These are phyloP conservation scores for Varanus komodoensis DNA, from an alignment of 2,113 vertebrate genomes.

Conservation along the genomic window DNA sequence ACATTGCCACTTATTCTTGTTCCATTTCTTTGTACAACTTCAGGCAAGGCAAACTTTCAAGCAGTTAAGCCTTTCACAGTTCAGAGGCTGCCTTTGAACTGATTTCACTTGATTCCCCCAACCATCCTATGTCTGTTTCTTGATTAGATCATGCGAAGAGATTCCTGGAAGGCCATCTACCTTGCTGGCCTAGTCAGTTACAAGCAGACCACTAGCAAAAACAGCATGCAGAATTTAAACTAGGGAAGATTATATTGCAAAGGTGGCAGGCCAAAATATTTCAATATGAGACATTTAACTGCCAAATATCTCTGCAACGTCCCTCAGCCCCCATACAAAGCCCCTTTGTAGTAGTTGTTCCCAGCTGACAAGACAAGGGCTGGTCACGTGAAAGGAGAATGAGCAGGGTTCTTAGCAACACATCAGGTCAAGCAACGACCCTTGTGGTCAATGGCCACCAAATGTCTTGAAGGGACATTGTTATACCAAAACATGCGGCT, in stretches of 20 bases:
- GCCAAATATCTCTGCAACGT: not conserved
- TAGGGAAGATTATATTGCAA: not conserved
- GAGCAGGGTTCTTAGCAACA: not conserved
- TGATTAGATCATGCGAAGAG: no score
- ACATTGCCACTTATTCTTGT: not conserved
- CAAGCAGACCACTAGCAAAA: not conserved
- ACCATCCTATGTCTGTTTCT: not conserved
- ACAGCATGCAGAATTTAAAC: not conserved
- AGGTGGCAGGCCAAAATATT: not conserved
- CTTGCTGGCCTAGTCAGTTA: not conserved
- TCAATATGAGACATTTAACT: not conserved
- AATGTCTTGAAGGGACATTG: not conserved
- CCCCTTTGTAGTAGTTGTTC: not conserved
- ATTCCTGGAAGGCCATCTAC: not conserved
- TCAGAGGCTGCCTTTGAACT: not conserved
- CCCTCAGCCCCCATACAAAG: not conserved
- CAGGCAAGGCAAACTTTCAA: not conserved
- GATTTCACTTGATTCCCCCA: not conserved
- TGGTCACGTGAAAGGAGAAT: not conserved
- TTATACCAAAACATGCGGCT: no score
- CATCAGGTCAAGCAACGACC: not conserved
- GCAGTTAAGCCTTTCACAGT: not conserved
- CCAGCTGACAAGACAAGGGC: not conserved
- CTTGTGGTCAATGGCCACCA: not conserved
- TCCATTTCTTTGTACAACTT: not conserved